Percentiles rank a stretch among this genome's conserved stretches.
phyloP scores from a whole-genome alignment of 2,797 vertebrate genomes.

The Enteromius mattozi region DNA sequence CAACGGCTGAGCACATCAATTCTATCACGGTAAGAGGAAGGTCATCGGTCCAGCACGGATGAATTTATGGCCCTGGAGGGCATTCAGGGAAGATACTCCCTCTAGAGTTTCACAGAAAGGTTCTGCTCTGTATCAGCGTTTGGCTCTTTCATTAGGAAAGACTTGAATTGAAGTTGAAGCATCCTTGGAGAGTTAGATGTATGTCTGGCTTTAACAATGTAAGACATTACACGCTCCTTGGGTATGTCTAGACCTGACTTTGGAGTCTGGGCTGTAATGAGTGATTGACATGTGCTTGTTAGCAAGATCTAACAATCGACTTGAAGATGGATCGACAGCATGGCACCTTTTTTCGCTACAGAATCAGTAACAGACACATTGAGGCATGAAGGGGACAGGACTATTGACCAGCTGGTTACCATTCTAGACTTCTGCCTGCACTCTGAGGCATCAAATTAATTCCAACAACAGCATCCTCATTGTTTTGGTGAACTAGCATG shows the following conservation, averaged over 20 bases:
- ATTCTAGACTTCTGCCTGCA: slow-evolving; percentile 5
- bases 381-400: slow-evolving; percentile 25
- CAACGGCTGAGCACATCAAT: slow-evolving; percentile 59
- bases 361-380: not conserved
- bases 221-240: slow-evolving; percentile 40
- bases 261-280: slow-evolving; percentile 30
- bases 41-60: slow-evolving; percentile 50
- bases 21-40: slow-evolving; percentile 57
- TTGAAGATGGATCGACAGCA: slow-evolving; percentile 57
- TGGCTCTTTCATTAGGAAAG: slow-evolving; percentile 37
- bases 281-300: slow-evolving; percentile 50
- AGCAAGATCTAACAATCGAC: slow-evolving; percentile 34
- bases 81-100: not conserved
- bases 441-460: not conserved
- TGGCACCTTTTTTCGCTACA: slow-evolving; percentile 27
- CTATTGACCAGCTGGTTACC: slow-evolving; percentile 60
- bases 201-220: slow-evolving; percentile 46
- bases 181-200: slow-evolving; percentile 19
- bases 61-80: slow-evolving; percentile 16
- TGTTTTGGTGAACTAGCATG: not conserved
- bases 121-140: slow-evolving; percentile 39
- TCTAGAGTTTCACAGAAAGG: slow-evolving; percentile 37
- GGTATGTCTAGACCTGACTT: slow-evolving; percentile 35
- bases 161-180: slow-evolving; percentile 17
- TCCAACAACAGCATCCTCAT: not conserved